Conservation (phyloP, 2,888 invertebrate genomes). For the Tinea trinotella region DNA sequence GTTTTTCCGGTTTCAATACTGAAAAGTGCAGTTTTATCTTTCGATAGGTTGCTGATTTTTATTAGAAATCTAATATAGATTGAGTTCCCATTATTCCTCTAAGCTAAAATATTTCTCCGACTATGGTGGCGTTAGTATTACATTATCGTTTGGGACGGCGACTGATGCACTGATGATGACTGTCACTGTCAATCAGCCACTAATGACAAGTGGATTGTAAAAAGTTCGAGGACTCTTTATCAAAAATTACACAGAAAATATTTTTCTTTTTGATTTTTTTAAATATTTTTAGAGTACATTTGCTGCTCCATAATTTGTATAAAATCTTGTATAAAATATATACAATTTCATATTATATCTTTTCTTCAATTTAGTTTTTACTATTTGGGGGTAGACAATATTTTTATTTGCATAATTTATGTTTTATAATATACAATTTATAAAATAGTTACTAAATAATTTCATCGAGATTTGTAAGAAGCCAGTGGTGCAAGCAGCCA, state of each 20-base stretch:
- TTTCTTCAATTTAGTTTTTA: too few relatives aligned
- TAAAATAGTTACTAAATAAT: background rate
- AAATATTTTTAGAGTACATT: background rate
- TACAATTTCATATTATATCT: background rate
- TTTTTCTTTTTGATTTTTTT: background rate
- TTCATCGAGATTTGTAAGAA: background rate
- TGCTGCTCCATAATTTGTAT: background rate
- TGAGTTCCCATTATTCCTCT: too few relatives aligned
- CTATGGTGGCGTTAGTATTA: too few relatives aligned
- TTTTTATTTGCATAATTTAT: background rate
- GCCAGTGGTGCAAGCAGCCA: background rate
- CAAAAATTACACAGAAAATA: background rate
- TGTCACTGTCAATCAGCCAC: background rate
- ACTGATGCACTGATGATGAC: too few relatives aligned
- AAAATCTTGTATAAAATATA: background rate
- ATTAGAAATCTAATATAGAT: too few relatives aligned
- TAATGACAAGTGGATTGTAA: background rate
- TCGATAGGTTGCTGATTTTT: too few relatives aligned
- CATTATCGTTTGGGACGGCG: too few relatives aligned
- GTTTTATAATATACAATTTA: background rate
- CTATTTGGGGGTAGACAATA: background rate
- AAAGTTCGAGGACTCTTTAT: background rate
- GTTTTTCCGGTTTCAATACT: too few relatives aligned
- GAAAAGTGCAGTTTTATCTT: too few relatives aligned
- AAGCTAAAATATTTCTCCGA: too few relatives aligned